A percentile compares a stretch with the other conserved stretches of the same genome.
Conservation (phyloP, 2,797 vertebrate genomes). For the Poeciliopsis gracilis region DNA sequence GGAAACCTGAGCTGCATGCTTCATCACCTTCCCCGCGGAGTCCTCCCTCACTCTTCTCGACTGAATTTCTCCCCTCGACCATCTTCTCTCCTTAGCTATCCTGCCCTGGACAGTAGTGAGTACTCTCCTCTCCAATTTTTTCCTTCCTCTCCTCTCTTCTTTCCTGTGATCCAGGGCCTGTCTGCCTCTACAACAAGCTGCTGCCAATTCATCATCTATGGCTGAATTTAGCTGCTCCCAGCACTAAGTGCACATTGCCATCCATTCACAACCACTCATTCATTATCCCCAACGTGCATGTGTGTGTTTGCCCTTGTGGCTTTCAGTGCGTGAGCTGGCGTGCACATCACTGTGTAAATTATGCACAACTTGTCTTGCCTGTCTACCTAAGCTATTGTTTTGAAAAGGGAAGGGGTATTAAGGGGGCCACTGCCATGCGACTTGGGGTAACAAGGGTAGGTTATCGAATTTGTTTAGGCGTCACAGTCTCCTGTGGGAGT, state of each 20-base stretch:
- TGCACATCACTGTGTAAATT: conserved; percentile 61
- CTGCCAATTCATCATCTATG: conserved; percentile 75
- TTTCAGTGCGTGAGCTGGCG: conserved; percentile 53
- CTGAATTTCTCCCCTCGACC: conserved; percentile 48
- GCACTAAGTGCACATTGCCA: conserved; percentile 75
- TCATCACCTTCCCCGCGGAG: conserved; percentile 79
- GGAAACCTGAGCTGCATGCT: conserved; percentile 81
- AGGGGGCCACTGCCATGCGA: conserved; percentile 65
- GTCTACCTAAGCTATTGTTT: conserved; percentile 72
- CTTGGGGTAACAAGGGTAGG: conserved; percentile 78
- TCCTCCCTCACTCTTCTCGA: conserved; percentile 61
- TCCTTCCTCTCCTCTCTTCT: conserved; percentile 28
- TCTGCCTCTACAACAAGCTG: conserved; percentile 54
- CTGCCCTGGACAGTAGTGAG: conserved; percentile 17
- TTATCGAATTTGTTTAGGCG: conserved; percentile 80
- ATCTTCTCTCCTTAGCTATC: conserved; percentile 40
- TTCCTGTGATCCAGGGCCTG: conserved; percentile 46
- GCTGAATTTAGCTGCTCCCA: conserved; percentile 46
- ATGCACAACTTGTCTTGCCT: conserved; percentile 63
- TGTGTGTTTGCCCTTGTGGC: conserved; percentile 47
- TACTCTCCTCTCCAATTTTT: conserved; percentile 20
- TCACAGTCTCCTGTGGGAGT: conserved; percentile 74
- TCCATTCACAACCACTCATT: conserved; percentile 79
- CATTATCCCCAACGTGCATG: conserved; percentile 53
- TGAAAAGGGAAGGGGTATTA: conserved; percentile 59